A percentile compares a stretch with the other conserved stretches of the same genome.
Evolutionary conservation across 2,888 invertebrate species (phyloP).

Genomic region (Malachius bipustulatus): DNA sequence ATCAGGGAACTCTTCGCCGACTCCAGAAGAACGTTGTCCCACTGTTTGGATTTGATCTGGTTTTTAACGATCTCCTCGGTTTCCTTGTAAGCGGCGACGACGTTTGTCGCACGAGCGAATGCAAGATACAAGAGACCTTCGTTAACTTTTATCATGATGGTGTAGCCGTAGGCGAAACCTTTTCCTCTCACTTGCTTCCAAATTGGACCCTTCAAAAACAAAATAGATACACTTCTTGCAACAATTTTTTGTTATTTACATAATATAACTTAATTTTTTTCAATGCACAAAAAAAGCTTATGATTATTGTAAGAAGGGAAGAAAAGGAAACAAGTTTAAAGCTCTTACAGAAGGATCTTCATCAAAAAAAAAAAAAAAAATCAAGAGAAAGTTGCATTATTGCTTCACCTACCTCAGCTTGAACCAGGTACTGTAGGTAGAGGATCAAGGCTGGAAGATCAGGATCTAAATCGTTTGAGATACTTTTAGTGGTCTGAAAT

Average conservation of each 20-base stretch:
- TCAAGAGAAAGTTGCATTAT: neutral
- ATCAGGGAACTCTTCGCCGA: constrained; percentile 79
- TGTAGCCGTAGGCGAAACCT: constrained; percentile 74
- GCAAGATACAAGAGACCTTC: constrained; percentile 62
- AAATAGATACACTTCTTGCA: too few species aligned
- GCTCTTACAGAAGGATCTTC: too few species aligned
- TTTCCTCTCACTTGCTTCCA: constrained; percentile 79
- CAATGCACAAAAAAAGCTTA: too few species aligned
- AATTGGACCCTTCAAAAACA: constrained; percentile 65
- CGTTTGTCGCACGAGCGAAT: constrained; percentile 66
- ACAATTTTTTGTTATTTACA: too few species aligned
- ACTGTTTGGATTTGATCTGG: constrained; percentile 48
- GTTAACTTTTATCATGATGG: constrained; percentile 48
- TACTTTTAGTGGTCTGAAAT: constrained; percentile 53
- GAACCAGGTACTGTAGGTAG: constrained; percentile 75
- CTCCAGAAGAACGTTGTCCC: constrained; percentile 64
- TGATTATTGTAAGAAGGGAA: too few species aligned
- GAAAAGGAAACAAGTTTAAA: too few species aligned
- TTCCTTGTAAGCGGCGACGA: constrained; percentile 67
- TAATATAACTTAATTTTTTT: too few species aligned
- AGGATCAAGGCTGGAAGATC: constrained; percentile 65
- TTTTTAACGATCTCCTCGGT: constrained; percentile 60
- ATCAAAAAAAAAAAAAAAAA: neutral
- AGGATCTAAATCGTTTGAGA: constrained; percentile 47
- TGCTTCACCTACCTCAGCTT: constrained; percentile 54